Conservation (phyloP, 1,140 invertebrate genomes). For the Bombyx mori region DNA sequence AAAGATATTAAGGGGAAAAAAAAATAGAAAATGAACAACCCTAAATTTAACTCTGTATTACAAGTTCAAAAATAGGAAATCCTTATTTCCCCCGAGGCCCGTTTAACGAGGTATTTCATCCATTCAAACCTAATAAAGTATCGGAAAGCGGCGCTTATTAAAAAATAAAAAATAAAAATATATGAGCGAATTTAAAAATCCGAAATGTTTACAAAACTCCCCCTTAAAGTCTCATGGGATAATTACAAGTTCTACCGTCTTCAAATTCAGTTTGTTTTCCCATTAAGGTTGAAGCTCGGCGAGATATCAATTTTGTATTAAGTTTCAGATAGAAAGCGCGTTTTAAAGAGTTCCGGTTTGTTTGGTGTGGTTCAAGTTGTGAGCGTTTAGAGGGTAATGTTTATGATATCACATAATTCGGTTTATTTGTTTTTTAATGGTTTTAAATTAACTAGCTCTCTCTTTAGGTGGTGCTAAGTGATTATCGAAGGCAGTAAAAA, state of each 20-base stretch:
- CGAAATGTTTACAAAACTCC: slow-evolving; percentile 2
- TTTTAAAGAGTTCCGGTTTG: slow-evolving; percentile 31
- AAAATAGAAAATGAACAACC: too few species aligned
- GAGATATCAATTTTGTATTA: slow-evolving; percentile 35
- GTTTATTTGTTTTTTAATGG: too few species aligned
- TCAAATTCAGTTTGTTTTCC: slow-evolving; percentile 40
- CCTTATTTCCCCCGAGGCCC: slow-evolving; percentile 5
- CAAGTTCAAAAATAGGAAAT: too few species aligned
- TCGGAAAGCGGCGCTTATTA: slow-evolving; percentile 41
- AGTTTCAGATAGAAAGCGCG: slow-evolving; percentile 22
- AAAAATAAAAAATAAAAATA: slow-evolving; percentile 17
- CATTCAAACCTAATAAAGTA: slow-evolving; percentile 41
- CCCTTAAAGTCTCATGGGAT: slow-evolving; percentile 25
- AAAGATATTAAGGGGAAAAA: too few species aligned
- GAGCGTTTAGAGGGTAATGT: too few species aligned
- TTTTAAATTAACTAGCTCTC: too few species aligned
- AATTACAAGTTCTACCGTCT: slow-evolving; percentile 19
- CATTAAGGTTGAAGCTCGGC: slow-evolving; percentile 45
- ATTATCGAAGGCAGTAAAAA: too few species aligned
- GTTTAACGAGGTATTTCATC: slow-evolving; percentile 38
- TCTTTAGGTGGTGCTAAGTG: too few species aligned
- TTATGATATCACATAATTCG: too few species aligned
- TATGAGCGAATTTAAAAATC: not conserved
- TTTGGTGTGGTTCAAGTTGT: slow-evolving; percentile 12
- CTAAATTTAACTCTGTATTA: too few species aligned